Percentiles rank a stretch among this genome's conserved stretches.
Evolutionary conservation across 2,888 invertebrate genomes (phyloP).

Genomic region (Muscina levida): DNA sequence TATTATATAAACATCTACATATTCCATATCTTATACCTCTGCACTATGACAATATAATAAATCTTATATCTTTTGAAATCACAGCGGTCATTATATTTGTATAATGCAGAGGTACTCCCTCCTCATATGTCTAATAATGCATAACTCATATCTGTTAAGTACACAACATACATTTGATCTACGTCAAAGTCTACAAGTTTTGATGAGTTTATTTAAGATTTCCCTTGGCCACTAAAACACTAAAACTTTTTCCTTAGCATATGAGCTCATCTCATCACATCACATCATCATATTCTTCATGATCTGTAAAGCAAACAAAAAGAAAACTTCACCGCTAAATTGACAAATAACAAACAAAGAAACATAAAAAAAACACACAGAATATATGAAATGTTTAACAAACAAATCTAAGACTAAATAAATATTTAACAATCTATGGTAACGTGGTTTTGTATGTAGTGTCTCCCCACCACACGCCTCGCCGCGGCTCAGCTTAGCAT

Average conservation of each 20-base stretch:
- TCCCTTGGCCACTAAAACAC: slow-evolving; percentile 19
- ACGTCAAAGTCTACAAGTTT: background rate
- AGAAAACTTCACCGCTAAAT: slow-evolving; percentile 50
- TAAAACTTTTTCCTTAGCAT: background rate
- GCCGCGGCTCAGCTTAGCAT: too few species aligned
- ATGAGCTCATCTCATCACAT: too few species aligned
- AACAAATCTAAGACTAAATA: slow-evolving; percentile 58
- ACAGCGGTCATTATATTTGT: too few species aligned
- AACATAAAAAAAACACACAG: background rate
- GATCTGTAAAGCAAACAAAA: slow-evolving; percentile 39
- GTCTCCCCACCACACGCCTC: background rate
- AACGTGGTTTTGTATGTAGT: background rate
- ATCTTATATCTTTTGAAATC: too few species aligned
- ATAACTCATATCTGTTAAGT: too few species aligned
- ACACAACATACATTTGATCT: too few species aligned
- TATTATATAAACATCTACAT: too few species aligned
- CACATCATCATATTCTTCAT: slow-evolving; percentile 37
- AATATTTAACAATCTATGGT: slow-evolving; percentile 52
- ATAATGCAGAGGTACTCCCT: too few species aligned
- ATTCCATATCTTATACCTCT: too few species aligned
- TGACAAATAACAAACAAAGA: slow-evolving; percentile 39
- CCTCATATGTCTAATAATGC: too few species aligned
- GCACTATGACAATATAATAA: too few species aligned
- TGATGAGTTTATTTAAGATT: background rate
- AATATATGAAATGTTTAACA: slow-evolving; percentile 39